Conservation (phyloP, 37 sponge, comb jelly and placozoan species). For the Crambe crambe region DNA sequence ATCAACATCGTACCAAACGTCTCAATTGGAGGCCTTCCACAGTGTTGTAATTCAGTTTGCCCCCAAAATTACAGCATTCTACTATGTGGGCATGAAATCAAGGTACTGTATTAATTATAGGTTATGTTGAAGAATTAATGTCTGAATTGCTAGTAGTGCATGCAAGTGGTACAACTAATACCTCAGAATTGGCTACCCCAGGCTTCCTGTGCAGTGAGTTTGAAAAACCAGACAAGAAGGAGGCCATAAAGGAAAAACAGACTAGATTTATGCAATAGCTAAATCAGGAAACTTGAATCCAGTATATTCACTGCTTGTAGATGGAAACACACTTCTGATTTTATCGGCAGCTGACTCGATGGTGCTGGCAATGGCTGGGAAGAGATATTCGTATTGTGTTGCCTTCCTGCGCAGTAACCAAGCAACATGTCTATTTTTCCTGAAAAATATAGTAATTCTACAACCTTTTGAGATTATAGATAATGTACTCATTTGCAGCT, state of each 20-base stretch:
- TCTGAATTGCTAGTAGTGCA: too few species aligned
- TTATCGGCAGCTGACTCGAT: too few species aligned
- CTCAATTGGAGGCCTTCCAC: constrained; percentile 60
- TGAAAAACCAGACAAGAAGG: neutral
- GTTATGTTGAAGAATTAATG: too few species aligned
- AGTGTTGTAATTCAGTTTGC: constrained; percentile 76
- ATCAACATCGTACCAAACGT: constrained; percentile 57
- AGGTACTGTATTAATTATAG: neutral
- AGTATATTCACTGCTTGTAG: constrained; percentile 12
- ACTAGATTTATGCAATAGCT: constrained; percentile 19
- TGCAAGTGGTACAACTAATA: too few species aligned
- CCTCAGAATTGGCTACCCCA: too few species aligned
- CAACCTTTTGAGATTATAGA: too few species aligned
- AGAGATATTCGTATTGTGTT: neutral
- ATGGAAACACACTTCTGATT: constrained; percentile 24
- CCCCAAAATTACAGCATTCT: constrained; percentile 51
- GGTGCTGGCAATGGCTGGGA: too few species aligned
- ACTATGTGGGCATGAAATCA: constrained; percentile 46
- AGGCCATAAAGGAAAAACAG: constrained; percentile 20
- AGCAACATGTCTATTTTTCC: too few species aligned
- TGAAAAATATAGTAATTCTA: too few species aligned
- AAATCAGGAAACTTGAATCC: constrained; percentile 9
- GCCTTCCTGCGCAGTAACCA: constrained; percentile 22
- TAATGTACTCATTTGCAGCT: too few species aligned
- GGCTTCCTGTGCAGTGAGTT: neutral